Conservation (phyloP, 1,140 invertebrate species). For the Drosophila jambulina region DNA sequence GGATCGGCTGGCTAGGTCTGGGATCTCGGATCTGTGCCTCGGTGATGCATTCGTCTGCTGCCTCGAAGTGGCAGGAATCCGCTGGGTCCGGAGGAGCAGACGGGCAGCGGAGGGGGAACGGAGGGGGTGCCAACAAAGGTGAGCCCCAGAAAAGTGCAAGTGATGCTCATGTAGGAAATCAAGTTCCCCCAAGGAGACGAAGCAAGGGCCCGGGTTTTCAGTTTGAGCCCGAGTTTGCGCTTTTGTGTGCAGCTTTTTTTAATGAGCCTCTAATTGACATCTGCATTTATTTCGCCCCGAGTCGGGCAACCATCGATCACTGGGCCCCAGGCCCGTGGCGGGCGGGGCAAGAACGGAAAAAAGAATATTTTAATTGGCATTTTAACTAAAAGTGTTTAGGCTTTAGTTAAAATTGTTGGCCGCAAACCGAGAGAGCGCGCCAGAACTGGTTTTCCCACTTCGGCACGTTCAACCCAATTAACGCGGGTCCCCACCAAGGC, state of each 20-base stretch:
- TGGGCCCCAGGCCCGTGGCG: background rate
- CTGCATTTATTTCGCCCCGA: conserved; percentile 81
- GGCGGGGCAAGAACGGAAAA: conserved; percentile 39
- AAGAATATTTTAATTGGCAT: conserved; percentile 85
- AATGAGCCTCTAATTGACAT: conserved; percentile 85
- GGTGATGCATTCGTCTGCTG: conserved; percentile 50
- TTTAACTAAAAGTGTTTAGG: conserved; percentile 85
- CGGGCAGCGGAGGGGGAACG: background rate
- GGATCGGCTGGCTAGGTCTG: conserved; percentile 35
- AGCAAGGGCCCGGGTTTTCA: conserved; percentile 10
- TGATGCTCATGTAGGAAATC: conserved; percentile 80
- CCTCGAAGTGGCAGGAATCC: conserved; percentile 42
- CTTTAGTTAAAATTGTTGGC: conserved; percentile 85
- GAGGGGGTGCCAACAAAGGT: conserved; percentile 21
- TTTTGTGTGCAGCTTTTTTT: conserved; percentile 71
- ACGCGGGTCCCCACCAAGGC: conserved; percentile 52
- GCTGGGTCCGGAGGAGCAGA: conserved; percentile 4
- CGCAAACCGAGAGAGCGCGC: conserved; percentile 35
- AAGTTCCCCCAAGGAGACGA: conserved; percentile 40
- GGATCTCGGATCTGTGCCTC: conserved; percentile 35
- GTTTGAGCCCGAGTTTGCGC: conserved; percentile 26
- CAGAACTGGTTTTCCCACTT: conserved; percentile 65
- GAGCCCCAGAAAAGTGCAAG: conserved; percentile 78
- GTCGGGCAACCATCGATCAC: conserved; percentile 75
- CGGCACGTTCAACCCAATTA: conserved; percentile 83